phyloP scores from a whole-genome alignment of 2,113 vertebrate genomes.

The Spermophilus dauricus region DNA sequence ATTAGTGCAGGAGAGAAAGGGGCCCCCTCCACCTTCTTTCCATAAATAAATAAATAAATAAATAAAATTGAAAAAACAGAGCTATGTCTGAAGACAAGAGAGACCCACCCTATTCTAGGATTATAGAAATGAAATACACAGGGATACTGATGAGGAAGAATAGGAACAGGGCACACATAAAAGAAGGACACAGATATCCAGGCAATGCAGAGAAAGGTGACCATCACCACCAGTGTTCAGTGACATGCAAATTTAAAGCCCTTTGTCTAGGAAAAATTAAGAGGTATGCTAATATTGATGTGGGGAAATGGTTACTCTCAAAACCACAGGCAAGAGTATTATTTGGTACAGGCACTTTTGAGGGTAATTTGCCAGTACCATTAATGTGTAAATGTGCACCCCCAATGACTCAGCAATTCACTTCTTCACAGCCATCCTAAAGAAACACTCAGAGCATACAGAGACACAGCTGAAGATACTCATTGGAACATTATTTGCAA shows the following conservation, averaged over 20 bases:
- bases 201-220: background rate
- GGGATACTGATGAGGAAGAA: background rate
- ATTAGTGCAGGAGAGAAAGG: background rate
- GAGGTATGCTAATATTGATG: background rate
- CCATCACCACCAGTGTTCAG: background rate
- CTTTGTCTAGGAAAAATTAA: slow-evolving; percentile 24
- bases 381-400: background rate
- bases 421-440: background rate
- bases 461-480: background rate
- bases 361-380: background rate
- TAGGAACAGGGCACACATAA: background rate
- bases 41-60: no score
- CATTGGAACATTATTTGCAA: background rate
- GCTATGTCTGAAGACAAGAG: background rate
- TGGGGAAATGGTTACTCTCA: slow-evolving; percentile 28
- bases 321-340: background rate
- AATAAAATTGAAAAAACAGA: no score
- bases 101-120: background rate
- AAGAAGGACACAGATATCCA: background rate
- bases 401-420: background rate
- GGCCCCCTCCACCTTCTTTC: background rate
- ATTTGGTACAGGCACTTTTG: background rate
- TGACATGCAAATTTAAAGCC: slow-evolving; percentile 33
- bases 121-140: background rate
- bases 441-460: background rate